Conservation (phyloP, 2,113 vertebrate genomes). For the Podilymbus podiceps region DNA sequence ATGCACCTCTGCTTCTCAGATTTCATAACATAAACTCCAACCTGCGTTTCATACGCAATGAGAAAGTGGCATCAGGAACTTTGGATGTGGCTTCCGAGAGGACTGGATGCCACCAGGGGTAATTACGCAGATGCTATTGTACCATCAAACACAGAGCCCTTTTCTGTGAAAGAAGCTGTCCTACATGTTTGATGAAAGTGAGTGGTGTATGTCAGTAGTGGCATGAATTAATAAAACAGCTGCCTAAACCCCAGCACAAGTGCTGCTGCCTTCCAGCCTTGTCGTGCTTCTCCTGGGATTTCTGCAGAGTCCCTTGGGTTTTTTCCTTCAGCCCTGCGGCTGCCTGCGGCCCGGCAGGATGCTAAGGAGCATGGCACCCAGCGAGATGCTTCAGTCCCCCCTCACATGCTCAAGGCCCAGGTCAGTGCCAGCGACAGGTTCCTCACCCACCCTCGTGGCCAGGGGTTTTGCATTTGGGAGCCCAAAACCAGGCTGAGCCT, state of each 20-base stretch:
- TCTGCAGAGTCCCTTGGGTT: not conserved
- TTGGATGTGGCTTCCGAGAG: not conserved
- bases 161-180: not conserved
- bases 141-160: not conserved
- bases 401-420: accelerated
- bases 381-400: not conserved
- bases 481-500: not conserved
- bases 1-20: not conserved
- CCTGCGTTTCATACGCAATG: accelerated
- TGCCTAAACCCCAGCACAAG: not conserved
- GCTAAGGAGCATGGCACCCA: not conserved
- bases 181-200: not conserved
- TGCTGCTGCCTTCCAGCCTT: not conserved
- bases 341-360: accelerated
- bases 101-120: not conserved
- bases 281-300: not conserved
- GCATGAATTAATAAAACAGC: not conserved
- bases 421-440: accelerated
- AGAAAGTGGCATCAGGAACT: not conserved
- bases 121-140: not conserved
- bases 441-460: accelerated
- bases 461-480: not conserved
- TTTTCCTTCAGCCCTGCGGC: not conserved
- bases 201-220: accelerated
- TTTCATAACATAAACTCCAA: not conserved